These are phyloP conservation scores for Phymanthus crucifer DNA, from an alignment of 92 coral and sea anemone genomes.

Conservation along the genomic window DNA sequence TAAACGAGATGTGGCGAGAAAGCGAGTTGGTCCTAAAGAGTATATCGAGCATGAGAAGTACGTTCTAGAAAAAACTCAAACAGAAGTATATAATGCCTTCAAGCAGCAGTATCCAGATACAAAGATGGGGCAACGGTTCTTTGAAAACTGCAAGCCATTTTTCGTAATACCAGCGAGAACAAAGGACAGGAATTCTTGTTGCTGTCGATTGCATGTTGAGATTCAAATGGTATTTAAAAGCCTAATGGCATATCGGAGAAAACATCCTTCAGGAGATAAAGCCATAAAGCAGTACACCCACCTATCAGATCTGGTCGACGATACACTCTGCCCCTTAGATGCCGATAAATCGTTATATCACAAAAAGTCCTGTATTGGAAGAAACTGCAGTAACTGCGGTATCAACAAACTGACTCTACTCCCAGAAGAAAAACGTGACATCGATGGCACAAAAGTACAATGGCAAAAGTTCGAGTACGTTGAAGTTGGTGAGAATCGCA, in stretches of 20 bases:
- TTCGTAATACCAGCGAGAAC: conserved; percentile 42
- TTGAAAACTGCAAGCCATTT: conserved; percentile 55
- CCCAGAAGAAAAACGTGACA: conserved; percentile 29
- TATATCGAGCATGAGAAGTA: conserved; percentile 55
- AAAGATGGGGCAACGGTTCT: conserved; percentile 50
- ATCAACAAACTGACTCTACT: conserved; percentile 24
- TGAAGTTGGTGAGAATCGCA: not conserved
- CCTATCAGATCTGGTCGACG: conserved; percentile 31
- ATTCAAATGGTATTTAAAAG: conserved; percentile 37
- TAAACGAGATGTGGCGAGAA: conserved; percentile 43
- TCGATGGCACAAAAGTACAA: conserved; percentile 5
- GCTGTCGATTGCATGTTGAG: conserved; percentile 57
- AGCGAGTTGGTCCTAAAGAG: conserved; percentile 41
- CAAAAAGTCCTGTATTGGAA: conserved; percentile 30
- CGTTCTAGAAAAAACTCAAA: conserved; percentile 60
- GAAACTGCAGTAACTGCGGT: conserved; percentile 47
- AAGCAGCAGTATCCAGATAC: conserved; percentile 52
- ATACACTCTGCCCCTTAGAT: conserved; percentile 35
- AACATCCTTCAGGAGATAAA: not conserved
- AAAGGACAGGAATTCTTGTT: conserved; percentile 45
- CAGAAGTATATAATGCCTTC: conserved; percentile 60
- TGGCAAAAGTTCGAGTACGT: conserved; percentile 45
- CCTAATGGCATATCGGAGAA: conserved; percentile 44
- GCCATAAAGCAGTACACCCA: conserved; percentile 20
- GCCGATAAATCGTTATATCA: conserved; percentile 29